Conservation (phyloP, 53 echinoderm and acorn worm genomes). For the Paracentrotus lividus region DNA sequence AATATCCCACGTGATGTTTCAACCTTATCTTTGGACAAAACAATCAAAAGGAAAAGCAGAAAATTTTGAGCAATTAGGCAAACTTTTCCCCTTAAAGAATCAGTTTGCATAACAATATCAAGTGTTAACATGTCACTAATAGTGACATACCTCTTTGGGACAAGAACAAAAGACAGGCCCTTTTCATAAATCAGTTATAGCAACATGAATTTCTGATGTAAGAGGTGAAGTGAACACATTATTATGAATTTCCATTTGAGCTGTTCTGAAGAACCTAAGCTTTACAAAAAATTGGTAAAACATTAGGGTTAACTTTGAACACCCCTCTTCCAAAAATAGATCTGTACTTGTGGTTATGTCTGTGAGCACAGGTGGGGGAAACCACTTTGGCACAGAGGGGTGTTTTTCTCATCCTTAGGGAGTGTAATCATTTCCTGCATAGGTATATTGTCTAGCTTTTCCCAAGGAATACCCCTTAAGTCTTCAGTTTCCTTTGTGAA, state of each 20-base stretch:
- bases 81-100: background rate
- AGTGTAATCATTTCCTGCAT: background rate
- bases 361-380: conserved; percentile 21
- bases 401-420: conserved; percentile 18
- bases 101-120: background rate
- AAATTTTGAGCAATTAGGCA: background rate
- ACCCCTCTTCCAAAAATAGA: conserved; percentile 33
- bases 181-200: too few species aligned
- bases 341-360: background rate
- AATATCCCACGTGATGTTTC: background rate
- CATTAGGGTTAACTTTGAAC: background rate
- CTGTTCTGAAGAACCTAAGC: background rate
- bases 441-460: conserved; percentile 13
- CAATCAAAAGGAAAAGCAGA: background rate
- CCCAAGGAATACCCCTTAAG: conserved; percentile 15
- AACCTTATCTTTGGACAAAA: conserved; percentile 14
- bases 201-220: background rate
- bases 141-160: too few species aligned
- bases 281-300: background rate
- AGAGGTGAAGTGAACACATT: background rate
- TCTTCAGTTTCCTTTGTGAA: conserved; percentile 13
- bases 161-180: too few species aligned
- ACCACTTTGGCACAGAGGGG: conserved; percentile 55
- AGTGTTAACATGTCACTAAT: too few species aligned
- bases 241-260: background rate